Evolutionary conservation across 2,113 vertebrate species (phyloP).

Genomic region (Thalassoma bifasciatum): DNA sequence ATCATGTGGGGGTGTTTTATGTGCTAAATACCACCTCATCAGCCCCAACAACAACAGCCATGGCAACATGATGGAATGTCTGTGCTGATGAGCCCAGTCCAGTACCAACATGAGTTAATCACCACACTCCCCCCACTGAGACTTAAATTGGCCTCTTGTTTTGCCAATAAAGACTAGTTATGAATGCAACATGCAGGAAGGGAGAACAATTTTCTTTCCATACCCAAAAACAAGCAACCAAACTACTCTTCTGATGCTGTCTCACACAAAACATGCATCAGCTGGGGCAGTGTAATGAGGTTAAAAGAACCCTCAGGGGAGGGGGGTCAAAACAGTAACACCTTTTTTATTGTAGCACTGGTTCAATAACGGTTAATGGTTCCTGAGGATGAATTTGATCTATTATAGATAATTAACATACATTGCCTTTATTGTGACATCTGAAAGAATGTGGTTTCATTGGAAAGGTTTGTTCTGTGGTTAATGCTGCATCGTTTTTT

Average conservation of each 20-base stretch:
- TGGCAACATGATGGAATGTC: constrained; percentile 37
- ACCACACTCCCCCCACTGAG: constrained; percentile 25
- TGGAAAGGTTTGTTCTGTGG: constrained; percentile 2
- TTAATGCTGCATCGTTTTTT: constrained; percentile 1
- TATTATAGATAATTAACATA: no score
- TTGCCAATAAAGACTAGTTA: background rate
- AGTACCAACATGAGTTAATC: constrained; percentile 47
- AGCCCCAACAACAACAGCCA: constrained; percentile 53
- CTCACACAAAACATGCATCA: constrained; percentile 24
- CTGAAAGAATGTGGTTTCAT: no score
- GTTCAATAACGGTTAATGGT: constrained; percentile 74
- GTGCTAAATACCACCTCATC: constrained; percentile 67
- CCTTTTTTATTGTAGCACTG: constrained; percentile 60
- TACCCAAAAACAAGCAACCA: no score
- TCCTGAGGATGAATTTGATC: constrained; percentile 65
- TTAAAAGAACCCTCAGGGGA: constrained; percentile 36
- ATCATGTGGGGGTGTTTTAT: constrained; percentile 68
- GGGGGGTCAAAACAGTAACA: constrained; percentile 59
- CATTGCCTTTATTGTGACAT: no score
- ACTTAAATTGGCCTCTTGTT: constrained; percentile 11
- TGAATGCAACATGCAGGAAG: constrained; percentile 12
- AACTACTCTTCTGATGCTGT: constrained; percentile 6
- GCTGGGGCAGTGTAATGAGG: constrained; percentile 27
- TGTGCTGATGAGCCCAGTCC: constrained; percentile 45
- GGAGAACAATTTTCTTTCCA: no score